phyloP scores from a whole-genome alignment of 1,140 invertebrate species.

The Ceratina calcarata region DNA sequence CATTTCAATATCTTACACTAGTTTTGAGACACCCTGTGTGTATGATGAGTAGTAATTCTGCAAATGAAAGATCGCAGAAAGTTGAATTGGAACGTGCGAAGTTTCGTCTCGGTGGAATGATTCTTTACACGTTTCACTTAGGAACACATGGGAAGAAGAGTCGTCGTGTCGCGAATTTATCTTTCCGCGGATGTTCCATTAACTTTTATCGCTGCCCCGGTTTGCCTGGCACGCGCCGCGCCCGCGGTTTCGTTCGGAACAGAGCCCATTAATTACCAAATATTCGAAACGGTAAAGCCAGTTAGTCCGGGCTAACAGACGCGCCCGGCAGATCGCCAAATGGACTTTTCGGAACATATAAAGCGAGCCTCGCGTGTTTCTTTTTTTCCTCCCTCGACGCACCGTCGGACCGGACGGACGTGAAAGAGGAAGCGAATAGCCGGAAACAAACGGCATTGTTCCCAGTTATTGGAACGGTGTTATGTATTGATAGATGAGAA shows the following conservation, averaged over 20 bases:
- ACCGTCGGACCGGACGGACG: background rate
- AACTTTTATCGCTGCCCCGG: constrained; percentile 19
- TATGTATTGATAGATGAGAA: no score
- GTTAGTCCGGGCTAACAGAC: constrained; percentile 8
- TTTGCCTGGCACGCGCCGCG: constrained; percentile 4
- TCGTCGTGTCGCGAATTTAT: constrained; percentile 3
- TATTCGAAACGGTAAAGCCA: constrained; percentile 28
- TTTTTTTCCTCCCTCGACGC: background rate
- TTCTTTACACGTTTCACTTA: no score
- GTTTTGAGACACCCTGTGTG: no score
- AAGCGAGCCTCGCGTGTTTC: no score
- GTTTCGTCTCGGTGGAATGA: no score
- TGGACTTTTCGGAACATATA: background rate
- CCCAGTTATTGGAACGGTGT: no score
- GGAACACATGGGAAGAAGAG: background rate
- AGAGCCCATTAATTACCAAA: constrained; percentile 48
- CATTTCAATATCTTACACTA: no score
- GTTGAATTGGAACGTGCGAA: no score
- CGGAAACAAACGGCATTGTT: no score
- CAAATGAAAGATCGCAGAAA: no score
- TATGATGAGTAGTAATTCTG: no score
- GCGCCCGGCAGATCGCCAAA: constrained; percentile 21
- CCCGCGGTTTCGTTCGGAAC: constrained; percentile 2
- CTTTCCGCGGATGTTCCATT: constrained; percentile 22
- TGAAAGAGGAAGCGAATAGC: no score